A percentile compares a stretch with the other conserved stretches of the same genome.
Evolutionary conservation across 2,113 vertebrate species (phyloP).

Genomic region (Alces alces): DNA sequence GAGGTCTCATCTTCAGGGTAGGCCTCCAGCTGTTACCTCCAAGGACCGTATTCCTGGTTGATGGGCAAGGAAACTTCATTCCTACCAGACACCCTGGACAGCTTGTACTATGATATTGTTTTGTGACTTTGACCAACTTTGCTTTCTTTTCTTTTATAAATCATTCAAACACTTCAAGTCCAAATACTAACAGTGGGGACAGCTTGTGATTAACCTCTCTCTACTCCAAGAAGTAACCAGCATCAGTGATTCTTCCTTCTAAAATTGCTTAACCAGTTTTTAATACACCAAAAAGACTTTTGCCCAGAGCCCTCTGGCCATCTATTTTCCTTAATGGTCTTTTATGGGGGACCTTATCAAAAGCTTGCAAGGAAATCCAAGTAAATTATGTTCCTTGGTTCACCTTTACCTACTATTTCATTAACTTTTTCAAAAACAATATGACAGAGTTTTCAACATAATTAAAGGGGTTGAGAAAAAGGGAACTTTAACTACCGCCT

Average conservation of each 20-base stretch:
- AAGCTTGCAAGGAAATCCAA: constrained; percentile 70
- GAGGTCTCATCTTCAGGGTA: background rate
- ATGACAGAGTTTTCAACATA: constrained; percentile 62
- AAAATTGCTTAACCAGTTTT: constrained; percentile 66
- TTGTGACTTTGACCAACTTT: constrained; percentile 40
- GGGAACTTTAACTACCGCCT: constrained; percentile 55
- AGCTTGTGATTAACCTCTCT: constrained; percentile 60
- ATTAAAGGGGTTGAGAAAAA: constrained; percentile 60
- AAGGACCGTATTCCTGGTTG: background rate
- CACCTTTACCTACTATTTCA: constrained; percentile 70
- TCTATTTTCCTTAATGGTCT: constrained; percentile 71
- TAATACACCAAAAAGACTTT: constrained; percentile 67
- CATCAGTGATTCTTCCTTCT: constrained; percentile 55
- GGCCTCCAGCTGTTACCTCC: background rate
- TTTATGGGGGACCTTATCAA: constrained; percentile 70
- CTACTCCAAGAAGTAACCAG: constrained; percentile 39
- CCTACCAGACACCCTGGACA: background rate
- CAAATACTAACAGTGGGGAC: constrained; percentile 3
- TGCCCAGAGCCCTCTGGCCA: constrained; percentile 47
- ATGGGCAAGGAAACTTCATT: background rate
- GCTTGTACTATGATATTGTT: background rate
- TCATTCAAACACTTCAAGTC: constrained; percentile 7
- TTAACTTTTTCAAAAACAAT: constrained; percentile 72
- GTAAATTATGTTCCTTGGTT: constrained; percentile 65
- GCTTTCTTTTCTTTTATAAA: constrained; percentile 41